Base-by-base conservation (phyloP, 2,797 vertebrate genomes). In the Anguilla obscura region DNA sequence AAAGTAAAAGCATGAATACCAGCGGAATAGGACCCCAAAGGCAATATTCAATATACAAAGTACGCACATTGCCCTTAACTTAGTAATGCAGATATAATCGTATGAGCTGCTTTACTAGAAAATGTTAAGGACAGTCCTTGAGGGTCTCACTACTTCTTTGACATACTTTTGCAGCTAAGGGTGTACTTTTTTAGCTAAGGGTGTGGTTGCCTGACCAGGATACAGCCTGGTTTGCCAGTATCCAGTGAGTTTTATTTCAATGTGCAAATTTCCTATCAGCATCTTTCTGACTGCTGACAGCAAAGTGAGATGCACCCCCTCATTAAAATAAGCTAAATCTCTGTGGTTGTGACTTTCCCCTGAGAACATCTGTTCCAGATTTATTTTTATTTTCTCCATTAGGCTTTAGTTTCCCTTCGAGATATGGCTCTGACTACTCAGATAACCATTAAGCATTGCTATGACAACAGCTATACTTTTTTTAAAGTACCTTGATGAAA, bases 301-400 rank as follows among this genome's bases (percentile, higher is more conserved):
- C 91, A 89, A 88, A 85, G 87, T 93, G 94, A 93, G 87, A 58
- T 91, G 92, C 80, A 93, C 93, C 93, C 93, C 88, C 92, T 90
- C 85, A 87, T 88, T 89, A 91, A 88, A 87, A 83, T 16, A 89
- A 80, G 12, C 63, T 50, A 88, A 93, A 91, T 89, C 90, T 80
- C 85, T 91, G 91, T 89, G 90, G 92, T 92, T 92, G 87, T 89
- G 89, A 91, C 87, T 86, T 87, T 90, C 85, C 87, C 90, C 88
- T 84, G 88, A 90, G 83, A 93, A 92, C 94, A 95, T 95, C 94
- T 96, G 94, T 92, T 94, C 85, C 87, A 89, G 91, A 93, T 96
- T 93, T 93, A 92, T 90, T 93, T 93, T 93, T 94, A 91, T 93
- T 93, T 94, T 90, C 84, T 91, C 95, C 93, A 93, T 94, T 93